Conservation (phyloP, 2,797 vertebrate genomes). For the Falco berigora region DNA sequence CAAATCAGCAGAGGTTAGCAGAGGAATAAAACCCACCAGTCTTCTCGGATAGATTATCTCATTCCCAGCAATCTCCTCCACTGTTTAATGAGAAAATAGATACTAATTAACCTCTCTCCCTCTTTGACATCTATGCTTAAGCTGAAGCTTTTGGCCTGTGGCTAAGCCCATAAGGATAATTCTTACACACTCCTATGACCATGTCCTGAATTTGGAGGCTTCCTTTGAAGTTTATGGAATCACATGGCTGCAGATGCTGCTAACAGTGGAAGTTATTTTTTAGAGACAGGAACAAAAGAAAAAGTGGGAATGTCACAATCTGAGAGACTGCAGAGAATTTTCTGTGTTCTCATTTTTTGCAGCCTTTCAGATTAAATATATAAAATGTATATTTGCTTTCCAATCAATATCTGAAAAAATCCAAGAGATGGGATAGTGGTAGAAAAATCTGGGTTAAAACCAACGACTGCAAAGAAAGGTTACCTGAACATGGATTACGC, state of each 20-base stretch:
- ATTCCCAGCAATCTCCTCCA: not conserved
- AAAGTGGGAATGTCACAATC: not conserved
- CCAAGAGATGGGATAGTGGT: not conserved
- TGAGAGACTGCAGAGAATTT: not conserved
- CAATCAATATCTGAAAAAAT: not conserved
- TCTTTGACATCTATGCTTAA: not conserved
- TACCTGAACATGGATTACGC: not conserved
- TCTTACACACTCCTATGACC: not conserved
- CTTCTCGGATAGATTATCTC: not conserved
- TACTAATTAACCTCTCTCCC: not conserved
- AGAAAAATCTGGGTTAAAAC: not conserved
- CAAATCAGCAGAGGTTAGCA: not conserved
- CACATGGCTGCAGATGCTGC: not conserved
- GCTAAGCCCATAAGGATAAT: not conserved
- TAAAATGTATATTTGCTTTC: not conserved
- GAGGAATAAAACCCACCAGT: not conserved
- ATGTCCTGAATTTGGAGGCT: not conserved
- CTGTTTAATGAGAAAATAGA: not conserved
- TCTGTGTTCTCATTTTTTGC: not conserved
- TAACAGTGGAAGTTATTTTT: not conserved
- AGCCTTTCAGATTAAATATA: not conserved
- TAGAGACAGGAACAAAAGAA: not conserved
- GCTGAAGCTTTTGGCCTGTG: not conserved
- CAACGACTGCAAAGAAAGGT: not conserved
- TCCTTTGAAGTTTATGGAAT: not conserved